phyloP scores from a whole-genome alignment of 2,797 vertebrate genomes.

The Pangasius macronema region DNA sequence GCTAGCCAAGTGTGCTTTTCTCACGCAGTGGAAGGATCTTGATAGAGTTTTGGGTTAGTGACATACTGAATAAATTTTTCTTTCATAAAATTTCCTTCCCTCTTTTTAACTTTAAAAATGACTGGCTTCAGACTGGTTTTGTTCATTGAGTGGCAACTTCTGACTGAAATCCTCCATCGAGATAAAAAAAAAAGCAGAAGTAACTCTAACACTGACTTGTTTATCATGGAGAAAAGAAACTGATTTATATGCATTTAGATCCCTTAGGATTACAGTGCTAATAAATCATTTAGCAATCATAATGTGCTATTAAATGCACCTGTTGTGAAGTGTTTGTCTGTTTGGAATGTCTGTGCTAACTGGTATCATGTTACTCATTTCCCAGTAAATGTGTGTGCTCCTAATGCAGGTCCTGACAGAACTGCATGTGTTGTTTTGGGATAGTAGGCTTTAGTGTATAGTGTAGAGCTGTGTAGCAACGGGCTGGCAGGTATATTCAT shows the following conservation, averaged over 20 bases:
- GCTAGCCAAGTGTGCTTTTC: neutral
- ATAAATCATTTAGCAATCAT: neutral
- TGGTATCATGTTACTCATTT: slow-evolving; percentile 54
- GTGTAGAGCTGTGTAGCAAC: slow-evolving; percentile 18
- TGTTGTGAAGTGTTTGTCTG: neutral
- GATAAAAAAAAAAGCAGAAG: neutral
- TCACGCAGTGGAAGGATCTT: neutral
- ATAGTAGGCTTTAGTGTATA: slow-evolving; percentile 17
- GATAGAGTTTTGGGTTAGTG: neutral
- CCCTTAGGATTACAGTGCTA: too few species aligned
- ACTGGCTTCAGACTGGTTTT: neutral
- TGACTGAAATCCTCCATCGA: neutral
- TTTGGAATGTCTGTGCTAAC: slow-evolving; percentile 6
- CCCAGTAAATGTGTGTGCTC: slow-evolving; percentile 84
- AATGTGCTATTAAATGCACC: slow-evolving; percentile 3
- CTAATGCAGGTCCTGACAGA: slow-evolving; percentile 59
- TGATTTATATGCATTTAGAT: neutral
- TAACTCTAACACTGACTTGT: neutral
- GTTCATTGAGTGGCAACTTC: neutral
- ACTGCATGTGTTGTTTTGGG: slow-evolving; percentile 1
- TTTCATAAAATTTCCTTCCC: neutral
- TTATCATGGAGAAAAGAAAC: neutral
- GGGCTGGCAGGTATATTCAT: slow-evolving; percentile 30
- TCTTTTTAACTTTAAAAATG: neutral
- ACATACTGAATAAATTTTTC: neutral